Conservation (phyloP, 2,888 invertebrate genomes). For the Calameuta idolon region DNA sequence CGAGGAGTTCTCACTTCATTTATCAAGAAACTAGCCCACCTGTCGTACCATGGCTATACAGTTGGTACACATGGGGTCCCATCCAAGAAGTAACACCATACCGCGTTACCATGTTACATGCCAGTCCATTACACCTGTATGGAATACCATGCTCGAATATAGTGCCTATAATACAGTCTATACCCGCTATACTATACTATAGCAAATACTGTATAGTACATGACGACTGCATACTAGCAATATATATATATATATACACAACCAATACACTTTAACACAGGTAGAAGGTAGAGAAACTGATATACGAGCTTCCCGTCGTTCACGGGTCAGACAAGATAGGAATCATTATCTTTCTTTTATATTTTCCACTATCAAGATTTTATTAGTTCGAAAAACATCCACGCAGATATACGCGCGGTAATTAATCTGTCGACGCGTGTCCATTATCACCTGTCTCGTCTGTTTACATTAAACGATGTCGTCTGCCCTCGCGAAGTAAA, state of each 20-base stretch:
- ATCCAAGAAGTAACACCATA: neutral
- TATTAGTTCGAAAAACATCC: neutral
- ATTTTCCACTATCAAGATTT: neutral
- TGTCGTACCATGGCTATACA: conserved; percentile 32
- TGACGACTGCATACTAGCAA: neutral
- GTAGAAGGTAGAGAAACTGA: neutral
- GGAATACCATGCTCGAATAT: neutral
- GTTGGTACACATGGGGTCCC: neutral
- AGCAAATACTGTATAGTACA: neutral
- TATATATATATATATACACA: neutral
- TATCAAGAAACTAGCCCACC: conserved; percentile 50
- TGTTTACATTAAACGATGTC: neutral
- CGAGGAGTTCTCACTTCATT: conserved; percentile 54
- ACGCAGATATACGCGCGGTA: neutral
- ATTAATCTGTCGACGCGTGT: neutral
- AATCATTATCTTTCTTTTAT: neutral
- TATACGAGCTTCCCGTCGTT: neutral
- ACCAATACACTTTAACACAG: neutral
- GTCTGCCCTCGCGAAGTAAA: neutral
- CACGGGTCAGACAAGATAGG: neutral
- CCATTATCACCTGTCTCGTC: neutral
- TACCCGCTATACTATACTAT: neutral
- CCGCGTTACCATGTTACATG: neutral
- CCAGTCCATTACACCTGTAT: neutral
- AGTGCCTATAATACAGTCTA: neutral